A percentile compares a stretch with the other conserved stretches of the same genome.
phyloP scores from a whole-genome alignment of 2,888 invertebrate genomes.

The Megamerina dolium region DNA sequence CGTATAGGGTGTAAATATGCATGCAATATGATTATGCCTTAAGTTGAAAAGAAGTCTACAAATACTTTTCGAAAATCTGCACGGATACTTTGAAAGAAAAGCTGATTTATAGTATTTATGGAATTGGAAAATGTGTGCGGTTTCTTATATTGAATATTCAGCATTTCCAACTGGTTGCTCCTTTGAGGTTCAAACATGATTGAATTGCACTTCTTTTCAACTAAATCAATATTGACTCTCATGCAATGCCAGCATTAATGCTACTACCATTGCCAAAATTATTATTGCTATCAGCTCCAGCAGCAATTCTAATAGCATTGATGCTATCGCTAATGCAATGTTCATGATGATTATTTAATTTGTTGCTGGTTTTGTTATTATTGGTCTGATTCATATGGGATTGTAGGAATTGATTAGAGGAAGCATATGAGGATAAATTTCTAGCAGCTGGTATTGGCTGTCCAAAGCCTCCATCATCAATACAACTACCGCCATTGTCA shows the following conservation, averaged over 20 bases:
- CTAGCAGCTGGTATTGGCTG: conserved; percentile 32
- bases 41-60: no score
- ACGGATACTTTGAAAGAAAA: no score
- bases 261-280: conserved; percentile 30
- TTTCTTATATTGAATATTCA: no score
- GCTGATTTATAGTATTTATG: no score
- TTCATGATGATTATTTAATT: background rate
- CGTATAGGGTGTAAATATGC: no score
- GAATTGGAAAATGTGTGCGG: no score
- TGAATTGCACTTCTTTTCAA: no score
- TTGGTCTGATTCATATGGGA: conserved; percentile 11
- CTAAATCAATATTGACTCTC: conserved; percentile 33
- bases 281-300: conserved; percentile 8
- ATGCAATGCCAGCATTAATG: conserved; percentile 41
- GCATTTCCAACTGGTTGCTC: no score
- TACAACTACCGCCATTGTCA: no score
- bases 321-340: conserved; percentile 16
- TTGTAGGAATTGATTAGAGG: conserved; percentile 18
- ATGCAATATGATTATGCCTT: no score
- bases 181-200: no score
- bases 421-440: conserved; percentile 26
- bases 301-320: conserved; percentile 22
- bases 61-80: no score
- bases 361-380: conserved; percentile 19
- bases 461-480: conserved; percentile 27